Percentiles rank a stretch among this genome's conserved stretches.
phyloP scores from a whole-genome alignment of 2,113 vertebrate genomes.

The Sinocyclocheilus maitianheensis region DNA sequence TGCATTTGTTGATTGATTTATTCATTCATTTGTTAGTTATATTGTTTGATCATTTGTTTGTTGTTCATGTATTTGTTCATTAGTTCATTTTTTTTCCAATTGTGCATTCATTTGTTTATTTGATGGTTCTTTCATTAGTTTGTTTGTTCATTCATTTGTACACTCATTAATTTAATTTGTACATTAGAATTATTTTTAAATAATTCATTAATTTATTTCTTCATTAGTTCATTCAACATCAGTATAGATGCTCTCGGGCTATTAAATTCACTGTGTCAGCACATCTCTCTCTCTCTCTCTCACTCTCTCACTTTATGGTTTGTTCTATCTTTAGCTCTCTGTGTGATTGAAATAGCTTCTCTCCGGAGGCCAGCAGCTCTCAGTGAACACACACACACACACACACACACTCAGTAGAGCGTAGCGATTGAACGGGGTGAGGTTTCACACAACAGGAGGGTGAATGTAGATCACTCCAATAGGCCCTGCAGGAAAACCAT shows the following conservation, averaged over 20 bases:
- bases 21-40: not conserved
- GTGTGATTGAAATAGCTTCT: constrained; percentile 37
- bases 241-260: not conserved
- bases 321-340: constrained; percentile 22
- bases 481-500: constrained; percentile 12
- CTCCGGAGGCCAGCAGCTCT: not conserved
- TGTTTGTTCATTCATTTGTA: too few relatives aligned
- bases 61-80: not conserved
- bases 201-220: not conserved
- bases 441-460: constrained; percentile 9
- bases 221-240: not conserved
- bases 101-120: not conserved
- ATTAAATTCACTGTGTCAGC: constrained; percentile 16
- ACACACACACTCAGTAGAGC: constrained; percentile 7
- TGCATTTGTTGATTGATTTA: not conserved
- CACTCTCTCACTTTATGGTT: not conserved
- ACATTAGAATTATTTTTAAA: not conserved
- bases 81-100: not conserved
- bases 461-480: constrained; percentile 6
- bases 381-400: not conserved
- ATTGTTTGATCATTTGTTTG: not conserved
- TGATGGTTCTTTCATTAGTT: not conserved
- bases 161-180: not conserved
- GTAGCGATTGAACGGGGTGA: not conserved
- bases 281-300: too few relatives aligned